Conservation (phyloP, 2,113 vertebrate genomes). For the Protomyctophum bolini region DNA sequence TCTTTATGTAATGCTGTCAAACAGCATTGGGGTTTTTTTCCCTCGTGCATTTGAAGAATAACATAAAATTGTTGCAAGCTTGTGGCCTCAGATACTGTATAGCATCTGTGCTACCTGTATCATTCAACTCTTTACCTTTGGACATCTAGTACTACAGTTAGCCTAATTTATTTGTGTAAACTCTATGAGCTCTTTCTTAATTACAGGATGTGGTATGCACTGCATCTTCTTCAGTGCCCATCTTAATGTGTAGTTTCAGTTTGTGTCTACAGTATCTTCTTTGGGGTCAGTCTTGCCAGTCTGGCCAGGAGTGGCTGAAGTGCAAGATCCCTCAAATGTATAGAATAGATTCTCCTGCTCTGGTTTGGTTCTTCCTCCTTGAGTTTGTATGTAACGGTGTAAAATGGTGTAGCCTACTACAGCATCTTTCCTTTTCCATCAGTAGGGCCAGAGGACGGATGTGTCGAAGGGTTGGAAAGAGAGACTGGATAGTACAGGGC, state of each 20-base stretch:
- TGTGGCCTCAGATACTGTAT: conserved; percentile 48
- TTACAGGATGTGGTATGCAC: not conserved
- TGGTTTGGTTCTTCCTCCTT: conserved; percentile 3
- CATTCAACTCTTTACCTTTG: conserved; percentile 41
- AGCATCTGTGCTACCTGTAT: conserved; percentile 37
- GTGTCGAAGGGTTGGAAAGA: conserved; percentile 38
- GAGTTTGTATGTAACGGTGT: conserved; percentile 15
- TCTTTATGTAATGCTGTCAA: conserved; percentile 74
- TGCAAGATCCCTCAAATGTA: not conserved
- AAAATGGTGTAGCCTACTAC: not conserved
- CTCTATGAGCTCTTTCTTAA: conserved; percentile 11
- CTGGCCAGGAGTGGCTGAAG: not conserved
- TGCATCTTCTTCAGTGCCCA: not conserved
- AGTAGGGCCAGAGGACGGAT: conserved; percentile 28
- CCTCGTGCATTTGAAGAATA: conserved; percentile 69
- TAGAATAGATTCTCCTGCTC: conserved; percentile 23
- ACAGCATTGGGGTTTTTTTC: conserved; percentile 65
- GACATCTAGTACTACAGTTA: conserved; percentile 26
- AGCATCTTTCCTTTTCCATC: conserved; percentile 28
- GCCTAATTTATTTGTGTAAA: conserved; percentile 37
- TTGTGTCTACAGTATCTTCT: too few species aligned
- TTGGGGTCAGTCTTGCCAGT: not conserved
- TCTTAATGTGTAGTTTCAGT: not conserved
- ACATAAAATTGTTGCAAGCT: conserved; percentile 65
- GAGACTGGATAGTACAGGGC: conserved; percentile 19